A percentile compares a stretch with the other conserved stretches of the same genome.
phyloP scores from a whole-genome alignment of 1,140 invertebrate genomes.

The Tetragonula clypearis region DNA sequence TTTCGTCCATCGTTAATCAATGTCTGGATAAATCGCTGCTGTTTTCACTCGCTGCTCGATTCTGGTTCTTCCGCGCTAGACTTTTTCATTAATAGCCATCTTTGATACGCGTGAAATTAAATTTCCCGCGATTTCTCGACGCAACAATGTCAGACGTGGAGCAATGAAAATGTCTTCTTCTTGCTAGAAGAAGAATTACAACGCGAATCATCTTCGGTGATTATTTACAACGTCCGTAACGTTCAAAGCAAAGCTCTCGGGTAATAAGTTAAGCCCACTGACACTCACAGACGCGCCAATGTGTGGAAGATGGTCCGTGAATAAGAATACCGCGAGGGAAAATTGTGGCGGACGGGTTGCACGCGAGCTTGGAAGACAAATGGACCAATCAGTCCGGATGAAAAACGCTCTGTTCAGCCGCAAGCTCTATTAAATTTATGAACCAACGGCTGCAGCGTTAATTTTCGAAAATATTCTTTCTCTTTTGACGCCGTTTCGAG shows the following conservation, averaged over 20 bases:
- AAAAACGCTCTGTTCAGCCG: neutral
- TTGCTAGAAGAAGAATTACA: neutral
- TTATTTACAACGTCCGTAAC: neutral
- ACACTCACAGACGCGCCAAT: neutral
- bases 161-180: neutral
- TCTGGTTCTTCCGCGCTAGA: neutral
- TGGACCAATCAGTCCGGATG: constrained; percentile 41
- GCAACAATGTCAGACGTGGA: neutral
- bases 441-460: constrained; percentile 26
- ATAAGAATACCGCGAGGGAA: constrained; percentile 40
- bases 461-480: neutral
- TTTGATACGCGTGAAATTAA: too few relatives aligned
- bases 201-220: neutral
- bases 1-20: neutral
- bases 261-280: constrained; percentile 38
- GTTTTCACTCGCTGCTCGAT: neutral
- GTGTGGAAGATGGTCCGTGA: constrained; percentile 18
- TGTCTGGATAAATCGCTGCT: neutral
- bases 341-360: constrained; percentile 12
- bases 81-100: neutral
- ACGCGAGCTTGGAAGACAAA: constrained; percentile 40
- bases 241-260: constrained; percentile 4
- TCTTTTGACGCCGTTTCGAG: neutral
- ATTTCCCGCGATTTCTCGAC: neutral
- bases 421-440: constrained; percentile 32